Evolutionary conservation across 2,113 vertebrate species (phyloP).

Genomic region (Tautogolabrus adspersus): DNA sequence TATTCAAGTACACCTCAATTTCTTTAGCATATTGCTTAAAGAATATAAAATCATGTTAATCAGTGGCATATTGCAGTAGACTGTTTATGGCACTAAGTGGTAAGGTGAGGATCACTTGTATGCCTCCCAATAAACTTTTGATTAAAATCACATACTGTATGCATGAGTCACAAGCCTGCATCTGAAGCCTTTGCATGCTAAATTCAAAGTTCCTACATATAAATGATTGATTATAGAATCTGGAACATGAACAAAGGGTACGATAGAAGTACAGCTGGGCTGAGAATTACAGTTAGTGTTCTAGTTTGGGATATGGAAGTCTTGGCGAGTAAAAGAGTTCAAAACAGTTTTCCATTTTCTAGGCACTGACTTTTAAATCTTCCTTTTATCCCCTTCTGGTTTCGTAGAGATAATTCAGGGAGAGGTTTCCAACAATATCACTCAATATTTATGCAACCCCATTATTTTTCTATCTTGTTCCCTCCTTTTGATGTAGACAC

Average conservation of each 20-base stretch:
- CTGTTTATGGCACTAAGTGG: constrained; percentile 12
- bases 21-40: constrained; percentile 14
- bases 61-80: neutral
- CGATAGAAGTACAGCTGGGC: constrained; percentile 27
- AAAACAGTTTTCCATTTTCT: constrained; percentile 15
- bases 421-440: neutral
- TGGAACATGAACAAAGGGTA: constrained; percentile 56
- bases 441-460: neutral
- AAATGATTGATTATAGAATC: constrained; percentile 64
- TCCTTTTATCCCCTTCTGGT: constrained; percentile 1
- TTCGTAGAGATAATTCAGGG: constrained; percentile 2
- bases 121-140: constrained; percentile 36
- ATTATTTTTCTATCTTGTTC: neutral
- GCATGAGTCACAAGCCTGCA: constrained; percentile 23
- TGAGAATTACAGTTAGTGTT: constrained; percentile 25
- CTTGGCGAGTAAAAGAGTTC: constrained; percentile 5
- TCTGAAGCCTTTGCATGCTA: constrained; percentile 19
- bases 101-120: constrained; percentile 34
- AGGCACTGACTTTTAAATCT: neutral
- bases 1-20: constrained; percentile 4
- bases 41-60: neutral
- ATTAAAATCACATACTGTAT: constrained; percentile 23
- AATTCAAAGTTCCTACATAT: constrained; percentile 49
- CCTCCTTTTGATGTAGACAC: neutral
- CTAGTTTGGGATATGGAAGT: constrained; percentile 28